Conservation (phyloP, 92 coral and sea anemone species). For the Montipora capitata region DNA sequence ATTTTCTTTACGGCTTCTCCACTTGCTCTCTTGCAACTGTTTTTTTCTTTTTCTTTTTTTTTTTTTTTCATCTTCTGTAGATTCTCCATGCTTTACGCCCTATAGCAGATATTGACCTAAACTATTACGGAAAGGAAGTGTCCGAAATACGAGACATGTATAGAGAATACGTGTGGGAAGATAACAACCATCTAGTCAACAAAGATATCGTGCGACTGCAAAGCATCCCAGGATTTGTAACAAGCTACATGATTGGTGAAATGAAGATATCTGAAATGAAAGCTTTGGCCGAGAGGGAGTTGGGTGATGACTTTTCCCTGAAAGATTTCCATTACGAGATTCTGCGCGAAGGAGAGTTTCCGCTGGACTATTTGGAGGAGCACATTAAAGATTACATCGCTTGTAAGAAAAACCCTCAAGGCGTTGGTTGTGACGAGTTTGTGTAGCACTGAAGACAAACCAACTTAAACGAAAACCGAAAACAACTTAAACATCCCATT, state of each 20-base stretch:
- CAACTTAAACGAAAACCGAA: background rate
- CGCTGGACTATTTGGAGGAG: slow-evolving; percentile 64
- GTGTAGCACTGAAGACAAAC: background rate
- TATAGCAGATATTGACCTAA: slow-evolving; percentile 86
- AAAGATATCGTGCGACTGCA: slow-evolving; percentile 72
- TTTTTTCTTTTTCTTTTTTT: too few relatives aligned
- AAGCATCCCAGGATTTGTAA: slow-evolving; percentile 65
- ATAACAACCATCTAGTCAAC: slow-evolving; percentile 28
- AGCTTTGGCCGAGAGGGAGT: slow-evolving; percentile 59
- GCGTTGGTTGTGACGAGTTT: slow-evolving; percentile 18
- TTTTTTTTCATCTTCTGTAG: slow-evolving; percentile 45
- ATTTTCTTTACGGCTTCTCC: too few relatives aligned
- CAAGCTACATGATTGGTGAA: slow-evolving; percentile 75
- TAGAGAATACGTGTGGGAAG: slow-evolving; percentile 82
- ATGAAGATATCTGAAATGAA: slow-evolving; percentile 60
- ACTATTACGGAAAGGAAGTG: slow-evolving; percentile 78
- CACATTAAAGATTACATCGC: slow-evolving; percentile 54
- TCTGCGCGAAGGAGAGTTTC: slow-evolving; percentile 78
- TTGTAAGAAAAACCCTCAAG: slow-evolving; percentile 49
- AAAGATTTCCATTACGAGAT: slow-evolving; percentile 79
- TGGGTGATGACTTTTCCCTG: slow-evolving; percentile 70
- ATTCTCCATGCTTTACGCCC: slow-evolving; percentile 88
- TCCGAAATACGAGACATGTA: slow-evolving; percentile 75
- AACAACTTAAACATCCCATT: too few relatives aligned
- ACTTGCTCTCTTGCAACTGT: too few relatives aligned